These are phyloP conservation scores for Physella acuta DNA, from an alignment of 1,140 invertebrate species.

Conservation along the genomic window DNA sequence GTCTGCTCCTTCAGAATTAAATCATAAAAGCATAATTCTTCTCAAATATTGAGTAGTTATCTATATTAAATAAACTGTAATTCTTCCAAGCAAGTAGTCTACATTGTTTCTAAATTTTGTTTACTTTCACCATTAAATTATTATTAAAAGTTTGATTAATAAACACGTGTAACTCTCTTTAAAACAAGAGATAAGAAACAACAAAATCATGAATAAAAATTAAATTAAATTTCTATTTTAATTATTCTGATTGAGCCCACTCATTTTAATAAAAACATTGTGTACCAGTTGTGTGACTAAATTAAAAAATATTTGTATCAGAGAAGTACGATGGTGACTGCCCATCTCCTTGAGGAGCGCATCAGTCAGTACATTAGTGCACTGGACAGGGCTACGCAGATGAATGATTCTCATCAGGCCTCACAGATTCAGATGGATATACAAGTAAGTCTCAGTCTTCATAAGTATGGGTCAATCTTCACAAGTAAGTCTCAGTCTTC, in stretches of 20 bases:
- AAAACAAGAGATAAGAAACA: not conserved
- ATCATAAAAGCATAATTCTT: too few species aligned
- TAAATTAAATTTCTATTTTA: not conserved
- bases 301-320: not conserved
- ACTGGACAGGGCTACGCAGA: slow-evolving; percentile 25
- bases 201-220: not conserved
- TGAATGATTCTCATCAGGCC: slow-evolving; percentile 9
- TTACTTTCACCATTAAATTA: too few species aligned
- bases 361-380: slow-evolving; percentile 31
- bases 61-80: too few species aligned
- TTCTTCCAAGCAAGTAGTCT: too few species aligned
- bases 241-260: not conserved
- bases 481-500: too few species aligned
- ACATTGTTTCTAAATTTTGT: too few species aligned
- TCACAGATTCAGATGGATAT: slow-evolving; percentile 27
- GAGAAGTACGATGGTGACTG: slow-evolving; percentile 6
- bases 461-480: too few species aligned
- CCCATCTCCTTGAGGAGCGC: slow-evolving; percentile 23
- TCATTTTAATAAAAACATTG: not conserved
- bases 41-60: too few species aligned
- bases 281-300: too few species aligned
- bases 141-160: not conserved
- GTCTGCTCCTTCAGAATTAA: too few species aligned
- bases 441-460: slow-evolving; percentile 27
- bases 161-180: not conserved